Conservation (phyloP, 2,113 vertebrate genomes). For the human (Homo sapiens) region GRCh38 chr3:8606501-8607000, state of each 20-base stretch:
- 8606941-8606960: background rate
- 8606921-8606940: background rate
- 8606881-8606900: background rate
- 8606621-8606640: background rate
- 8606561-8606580: no score
- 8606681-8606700: background rate
- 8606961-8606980: background rate
- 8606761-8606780: background rate
- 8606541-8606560: background rate
- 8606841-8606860: background rate
- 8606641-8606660: background rate
- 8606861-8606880: rapidly evolving
- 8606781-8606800: background rate
- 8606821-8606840: background rate
- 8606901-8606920: background rate
- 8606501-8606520: background rate
- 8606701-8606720: rapidly evolving
- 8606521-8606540: background rate
- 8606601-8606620: background rate
- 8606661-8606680: no score
- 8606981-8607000: background rate
- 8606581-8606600: background rate
- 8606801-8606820: background rate
- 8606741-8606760: background rate
- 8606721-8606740: no score